These are phyloP conservation scores for Lithophane semibrunnea DNA, from an alignment of 2,888 invertebrate species.

Conservation along the genomic window DNA sequence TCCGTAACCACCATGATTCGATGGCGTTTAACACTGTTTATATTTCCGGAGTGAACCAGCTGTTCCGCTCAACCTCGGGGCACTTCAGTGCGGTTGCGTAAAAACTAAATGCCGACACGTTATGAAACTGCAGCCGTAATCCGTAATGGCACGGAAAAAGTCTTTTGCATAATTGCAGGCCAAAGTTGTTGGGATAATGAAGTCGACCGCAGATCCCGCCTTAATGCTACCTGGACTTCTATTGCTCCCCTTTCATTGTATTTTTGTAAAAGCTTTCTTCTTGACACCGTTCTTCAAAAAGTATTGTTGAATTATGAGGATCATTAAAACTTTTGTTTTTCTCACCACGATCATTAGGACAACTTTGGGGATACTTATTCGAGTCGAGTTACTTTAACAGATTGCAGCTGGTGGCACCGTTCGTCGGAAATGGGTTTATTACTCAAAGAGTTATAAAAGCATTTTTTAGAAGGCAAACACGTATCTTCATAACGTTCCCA, in stretches of 20 bases:
- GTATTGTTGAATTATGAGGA: constrained; percentile 41
- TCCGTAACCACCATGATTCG: constrained; percentile 51
- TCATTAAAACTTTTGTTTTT: constrained; percentile 55
- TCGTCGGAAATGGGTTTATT: too few species aligned
- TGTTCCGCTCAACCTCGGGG: constrained; percentile 57
- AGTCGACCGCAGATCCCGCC: constrained; percentile 43
- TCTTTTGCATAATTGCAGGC: constrained; percentile 61
- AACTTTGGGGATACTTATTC: too few species aligned
- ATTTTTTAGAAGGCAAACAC: too few species aligned
- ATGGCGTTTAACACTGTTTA: constrained; percentile 65
- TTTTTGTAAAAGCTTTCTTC: constrained; percentile 43
- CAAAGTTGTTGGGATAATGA: constrained; percentile 52
- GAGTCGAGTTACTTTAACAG: constrained; percentile 29
- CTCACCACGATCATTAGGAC: constrained; percentile 39
- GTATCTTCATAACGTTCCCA: too few species aligned
- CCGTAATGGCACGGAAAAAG: constrained; percentile 58
- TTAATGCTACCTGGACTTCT: constrained; percentile 39
- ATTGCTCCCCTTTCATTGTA: constrained; percentile 51
- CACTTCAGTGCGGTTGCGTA: constrained; percentile 70
- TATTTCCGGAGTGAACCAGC: constrained; percentile 65
- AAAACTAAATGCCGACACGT: constrained; percentile 73
- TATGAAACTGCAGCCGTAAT: constrained; percentile 69
- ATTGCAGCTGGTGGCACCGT: constrained; percentile 40
- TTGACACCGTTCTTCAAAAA: constrained; percentile 54
- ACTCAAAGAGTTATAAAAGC: too few species aligned